Base-by-base conservation (phyloP, 1,140 invertebrate genomes). In the Drosophila miranda region DNA sequence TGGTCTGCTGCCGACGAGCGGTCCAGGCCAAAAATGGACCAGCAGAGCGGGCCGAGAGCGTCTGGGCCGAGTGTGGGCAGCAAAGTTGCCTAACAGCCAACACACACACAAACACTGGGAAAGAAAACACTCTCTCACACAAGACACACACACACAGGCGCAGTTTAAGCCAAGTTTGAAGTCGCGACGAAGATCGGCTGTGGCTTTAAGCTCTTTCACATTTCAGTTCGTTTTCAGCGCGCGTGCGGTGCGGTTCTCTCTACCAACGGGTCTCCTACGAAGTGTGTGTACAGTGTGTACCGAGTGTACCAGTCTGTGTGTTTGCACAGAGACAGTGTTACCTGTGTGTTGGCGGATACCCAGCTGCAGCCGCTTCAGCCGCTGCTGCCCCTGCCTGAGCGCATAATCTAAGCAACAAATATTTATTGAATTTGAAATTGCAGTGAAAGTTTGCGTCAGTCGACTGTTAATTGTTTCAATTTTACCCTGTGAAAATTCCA, bases 191-290 rank as follows among this genome's bases (percentile, higher is more conserved):
- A 52, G 55, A 72, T 77, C 76, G 55, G 21, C 61, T 43, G 44
- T 48, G 51, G 28, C 45, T 46, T 42, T 41, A 45, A 71, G 56
- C 60, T 79, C 61, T 67, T 38, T 55, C 67, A 76, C 71, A 81
- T 84, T 38, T 89, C 86, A 89, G 86, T 89, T 89, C 86, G 86
- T 74, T 86, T 89, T 84, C 77, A 89, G 86, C 80, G 78, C 86
- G 86, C 86, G 80, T 89, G 86, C 84, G 86, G 86, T 89, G 86
- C 84, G 86, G 86, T 89, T 89, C 75, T 69, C 75, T 79, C 44
- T 38, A 38, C 69, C 73, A 67, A 49, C 66, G 60, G 63, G 19
- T 83, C 78, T 81, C 54, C 53, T 68, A 46, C 58, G 34, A 38
- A 38, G 34, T 42, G 38, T 28, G 52, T 67, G 60, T 44, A 69